Evolutionary conservation across 2,797 vertebrate genomes (phyloP).

Genomic region (Sphenopsis melanotis): DNA sequence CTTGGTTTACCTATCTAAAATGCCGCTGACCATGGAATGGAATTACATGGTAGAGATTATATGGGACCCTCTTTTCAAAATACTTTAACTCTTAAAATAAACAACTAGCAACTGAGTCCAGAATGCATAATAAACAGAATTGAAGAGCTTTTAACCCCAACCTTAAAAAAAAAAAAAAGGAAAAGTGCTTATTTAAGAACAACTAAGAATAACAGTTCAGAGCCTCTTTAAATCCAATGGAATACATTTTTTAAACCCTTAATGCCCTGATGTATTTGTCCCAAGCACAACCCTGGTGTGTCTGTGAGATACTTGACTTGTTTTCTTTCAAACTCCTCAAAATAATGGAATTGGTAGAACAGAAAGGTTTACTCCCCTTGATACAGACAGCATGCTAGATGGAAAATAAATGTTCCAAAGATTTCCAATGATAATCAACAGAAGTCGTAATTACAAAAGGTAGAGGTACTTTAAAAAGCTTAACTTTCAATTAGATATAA

Average conservation of each 20-base stretch:
- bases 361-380: neutral
- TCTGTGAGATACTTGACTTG: neutral
- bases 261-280: neutral
- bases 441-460: neutral
- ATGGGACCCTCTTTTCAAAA: neutral
- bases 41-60: neutral
- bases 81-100: constrained; percentile 33
- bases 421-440: neutral
- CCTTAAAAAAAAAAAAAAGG: neutral
- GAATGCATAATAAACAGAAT: constrained; percentile 14
- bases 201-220: neutral
- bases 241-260: neutral
- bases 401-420: neutral
- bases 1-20: neutral
- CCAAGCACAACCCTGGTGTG: neutral
- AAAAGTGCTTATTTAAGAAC: neutral
- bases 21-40: neutral
- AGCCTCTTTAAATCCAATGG: neutral
- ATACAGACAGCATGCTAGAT: neutral
- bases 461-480: neutral
- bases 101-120: neutral
- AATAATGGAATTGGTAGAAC: neutral
- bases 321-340: neutral
- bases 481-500: neutral
- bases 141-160: neutral